Evolutionary conservation across 2,888 invertebrate species (phyloP).

Genomic region (Mechanitis messenoides): DNA sequence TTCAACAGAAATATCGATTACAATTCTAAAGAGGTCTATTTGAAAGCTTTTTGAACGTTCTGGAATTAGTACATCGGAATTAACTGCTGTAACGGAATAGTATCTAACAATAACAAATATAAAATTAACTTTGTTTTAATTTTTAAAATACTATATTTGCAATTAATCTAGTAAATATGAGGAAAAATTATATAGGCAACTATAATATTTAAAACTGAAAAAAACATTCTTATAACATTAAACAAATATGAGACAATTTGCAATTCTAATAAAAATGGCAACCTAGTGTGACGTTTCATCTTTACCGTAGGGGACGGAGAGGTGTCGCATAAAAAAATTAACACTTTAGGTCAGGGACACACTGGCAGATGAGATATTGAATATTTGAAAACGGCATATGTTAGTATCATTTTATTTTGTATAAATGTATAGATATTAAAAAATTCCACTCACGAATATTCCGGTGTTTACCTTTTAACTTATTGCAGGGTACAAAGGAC

Average conservation of each 20-base stretch:
- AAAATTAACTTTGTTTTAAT: no score
- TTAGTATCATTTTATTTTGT: no score
- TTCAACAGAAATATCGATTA: constrained; percentile 18
- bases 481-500: neutral
- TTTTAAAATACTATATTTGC: no score
- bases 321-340: constrained; percentile 18
- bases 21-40: constrained; percentile 14
- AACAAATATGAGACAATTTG: neutral
- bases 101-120: no score
- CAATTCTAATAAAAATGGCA: constrained; percentile 12
- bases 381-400: no score
- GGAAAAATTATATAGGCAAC: no score
- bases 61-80: neutral
- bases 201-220: neutral
- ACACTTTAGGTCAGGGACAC: constrained; percentile 10
- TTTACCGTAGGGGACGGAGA: constrained; percentile 11
- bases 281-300: constrained; percentile 14
- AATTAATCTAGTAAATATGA: no score
- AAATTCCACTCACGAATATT: no score
- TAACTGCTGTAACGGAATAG: no score
- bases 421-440: no score
- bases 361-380: neutral
- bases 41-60: constrained; percentile 2
- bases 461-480: neutral
- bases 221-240: neutral